Conservation (phyloP, 2,113 vertebrate genomes). For the Pelobates fuscus region DNA sequence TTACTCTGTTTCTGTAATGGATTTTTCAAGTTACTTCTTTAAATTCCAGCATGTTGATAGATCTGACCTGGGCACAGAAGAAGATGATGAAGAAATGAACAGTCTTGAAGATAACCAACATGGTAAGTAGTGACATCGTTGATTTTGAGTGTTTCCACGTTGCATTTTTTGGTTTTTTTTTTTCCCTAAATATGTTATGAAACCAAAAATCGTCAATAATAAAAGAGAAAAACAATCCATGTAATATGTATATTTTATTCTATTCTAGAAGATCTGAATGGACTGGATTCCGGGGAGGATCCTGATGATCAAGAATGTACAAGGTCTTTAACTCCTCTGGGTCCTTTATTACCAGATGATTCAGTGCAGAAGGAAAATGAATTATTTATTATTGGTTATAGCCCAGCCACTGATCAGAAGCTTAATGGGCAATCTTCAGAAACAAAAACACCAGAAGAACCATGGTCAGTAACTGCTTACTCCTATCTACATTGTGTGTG, state of each 20-base stretch:
- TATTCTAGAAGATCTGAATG: slow-evolving; percentile 35
- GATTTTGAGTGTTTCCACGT: neutral
- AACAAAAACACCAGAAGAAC: slow-evolving; percentile 57
- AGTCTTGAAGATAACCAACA: slow-evolving; percentile 42
- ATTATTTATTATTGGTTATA: slow-evolving; percentile 68
- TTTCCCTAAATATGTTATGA: no score
- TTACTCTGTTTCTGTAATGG: no score
- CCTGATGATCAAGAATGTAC: slow-evolving; percentile 24
- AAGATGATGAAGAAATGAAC: slow-evolving; percentile 60
- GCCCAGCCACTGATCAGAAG: slow-evolving; percentile 62
- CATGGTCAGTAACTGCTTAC: slow-evolving; percentile 61
- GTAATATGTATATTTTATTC: no score
- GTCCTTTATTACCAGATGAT: slow-evolving; percentile 26
- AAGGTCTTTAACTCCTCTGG: slow-evolving; percentile 25
- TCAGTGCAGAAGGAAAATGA: slow-evolving; percentile 41
- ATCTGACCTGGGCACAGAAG: slow-evolving; percentile 56
- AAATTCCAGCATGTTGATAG: slow-evolving; percentile 72
- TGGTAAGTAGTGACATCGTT: slow-evolving; percentile 56
- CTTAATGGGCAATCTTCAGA: slow-evolving; percentile 60
- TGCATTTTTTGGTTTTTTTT: no score
- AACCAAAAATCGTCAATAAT: no score
- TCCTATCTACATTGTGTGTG: no score
- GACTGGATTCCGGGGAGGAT: slow-evolving; percentile 39
- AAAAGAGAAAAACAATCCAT: no score
- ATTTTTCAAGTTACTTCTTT: no score